Base-by-base conservation (phyloP, 2,113 vertebrate species). In the Elgaria multicarinata region DNA sequence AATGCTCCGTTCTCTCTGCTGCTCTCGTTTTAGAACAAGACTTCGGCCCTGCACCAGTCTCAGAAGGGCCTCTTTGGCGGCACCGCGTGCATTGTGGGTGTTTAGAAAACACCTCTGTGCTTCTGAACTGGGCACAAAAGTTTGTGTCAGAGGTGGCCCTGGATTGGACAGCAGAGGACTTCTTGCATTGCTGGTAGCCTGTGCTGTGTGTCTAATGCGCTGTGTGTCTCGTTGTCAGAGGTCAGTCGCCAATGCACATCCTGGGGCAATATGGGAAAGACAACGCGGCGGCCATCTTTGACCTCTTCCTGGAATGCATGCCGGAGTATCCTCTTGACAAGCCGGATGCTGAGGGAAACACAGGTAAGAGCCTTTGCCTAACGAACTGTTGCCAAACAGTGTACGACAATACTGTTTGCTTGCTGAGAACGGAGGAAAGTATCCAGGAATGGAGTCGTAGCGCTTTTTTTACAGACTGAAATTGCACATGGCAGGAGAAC, bases 211-310 rank as follows among this genome's bases (percentile, higher is more conserved):
- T 62, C 42, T 87, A n/a, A 89, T 42, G 5, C 9, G 10, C 2
- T 36, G 58, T 4, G 33, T 28, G 14, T 90, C 42, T 87, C 90
- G 50, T 91, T 92, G 16, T 79, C 89, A 99, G 99, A 97, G 99
- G 99, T 91, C 99, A 99, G 96, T 99, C 99, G 80, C 98, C 99
- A 24, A 98, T 99, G 97, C 99, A 99, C 80, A 97, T 99, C 90
- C 96, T 99, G 90, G 99, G 99, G 20, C 99, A 99, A n/a, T 99
- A 99, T 75, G 99, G 99, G 92, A 99, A 98, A 93, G 99, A 99
- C 92, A 99, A 99, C 0, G 99, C 99, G 0, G 99, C 99, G 3
- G 98, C 99, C 95, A 99, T 99, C 94, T 99, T 99, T 95, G 99
- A 99, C 87, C 97, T 99, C 90, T 99, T 99, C 96, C 90, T 99